These are phyloP conservation scores for Psittacula echo DNA, from an alignment of 2,797 vertebrate species.

Conservation along the genomic window DNA sequence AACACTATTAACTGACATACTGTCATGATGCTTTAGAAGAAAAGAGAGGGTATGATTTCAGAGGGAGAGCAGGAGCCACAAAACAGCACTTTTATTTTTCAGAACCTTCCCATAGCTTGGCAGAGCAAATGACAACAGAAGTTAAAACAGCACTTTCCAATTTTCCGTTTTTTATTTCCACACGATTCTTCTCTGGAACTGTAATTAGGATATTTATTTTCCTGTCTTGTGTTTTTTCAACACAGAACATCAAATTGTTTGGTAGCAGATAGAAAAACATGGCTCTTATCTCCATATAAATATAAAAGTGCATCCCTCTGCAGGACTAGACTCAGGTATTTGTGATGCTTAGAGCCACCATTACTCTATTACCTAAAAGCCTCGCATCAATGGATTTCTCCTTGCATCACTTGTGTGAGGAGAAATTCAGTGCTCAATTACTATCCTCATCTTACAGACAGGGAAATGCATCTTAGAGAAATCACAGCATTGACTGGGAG, in stretches of 20 bases:
- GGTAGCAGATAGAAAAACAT: neutral
- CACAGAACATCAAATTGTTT: neutral
- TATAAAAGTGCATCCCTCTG: neutral
- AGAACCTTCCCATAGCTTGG: neutral
- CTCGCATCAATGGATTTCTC: slow-evolving; percentile 14
- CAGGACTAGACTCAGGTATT: neutral
- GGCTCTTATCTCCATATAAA: neutral
- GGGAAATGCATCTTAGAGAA: neutral
- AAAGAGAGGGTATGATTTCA: neutral
- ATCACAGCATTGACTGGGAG: neutral
- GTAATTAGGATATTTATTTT: slow-evolving; percentile 44
- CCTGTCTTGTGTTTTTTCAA: slow-evolving; percentile 2
- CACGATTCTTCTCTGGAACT: neutral
- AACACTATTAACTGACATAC: neutral
- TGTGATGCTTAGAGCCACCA: neutral
- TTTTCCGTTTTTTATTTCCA: slow-evolving; percentile 16
- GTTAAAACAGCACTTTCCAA: slow-evolving; percentile 21
- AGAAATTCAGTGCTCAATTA: slow-evolving; percentile 21
- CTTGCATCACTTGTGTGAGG: neutral
- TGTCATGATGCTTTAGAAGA: neutral
- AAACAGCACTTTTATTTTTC: slow-evolving; percentile 24
- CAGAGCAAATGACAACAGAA: slow-evolving; percentile 35
- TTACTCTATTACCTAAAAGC: neutral
- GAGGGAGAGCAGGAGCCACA: slow-evolving; percentile 4
- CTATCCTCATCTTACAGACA: neutral